Percentiles rank a stretch among this genome's conserved stretches.
Conservation (phyloP, 2,888 invertebrate species). For the Cantharis lateralis region DNA sequence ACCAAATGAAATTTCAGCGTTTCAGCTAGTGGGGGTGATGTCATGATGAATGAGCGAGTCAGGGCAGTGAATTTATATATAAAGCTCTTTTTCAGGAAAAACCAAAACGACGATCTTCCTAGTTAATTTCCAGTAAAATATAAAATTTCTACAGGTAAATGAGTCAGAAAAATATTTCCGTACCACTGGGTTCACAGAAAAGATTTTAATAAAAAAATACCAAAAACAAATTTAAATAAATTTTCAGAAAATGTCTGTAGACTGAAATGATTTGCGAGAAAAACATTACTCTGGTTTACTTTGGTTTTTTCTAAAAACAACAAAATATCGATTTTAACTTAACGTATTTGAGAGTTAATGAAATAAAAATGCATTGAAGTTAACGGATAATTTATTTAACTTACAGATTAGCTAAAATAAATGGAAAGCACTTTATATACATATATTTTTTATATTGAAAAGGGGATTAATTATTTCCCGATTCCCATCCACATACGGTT, state of each 20-base stretch:
- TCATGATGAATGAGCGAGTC: too few relatives aligned
- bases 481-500: constrained; percentile 31
- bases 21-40: too few relatives aligned
- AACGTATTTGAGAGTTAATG: not conserved
- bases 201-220: too few relatives aligned
- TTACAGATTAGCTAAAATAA: not conserved
- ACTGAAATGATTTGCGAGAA: not conserved
- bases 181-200: too few relatives aligned
- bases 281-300: not conserved
- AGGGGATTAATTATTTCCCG: constrained; percentile 5
- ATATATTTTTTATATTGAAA: not conserved
- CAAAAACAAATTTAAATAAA: too few relatives aligned
- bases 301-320: not conserved
- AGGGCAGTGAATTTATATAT: too few relatives aligned
- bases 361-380: not conserved
- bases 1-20: too few relatives aligned
- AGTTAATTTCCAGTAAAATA: too few relatives aligned
- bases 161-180: too few relatives aligned
- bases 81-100: too few relatives aligned
- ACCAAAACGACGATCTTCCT: too few relatives aligned
- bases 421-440: not conserved
- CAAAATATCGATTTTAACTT: not conserved
- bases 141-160: too few relatives aligned
- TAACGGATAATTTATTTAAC: not conserved
- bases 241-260: not conserved